phyloP scores from a whole-genome alignment of 64 coral and sea anemone species.

The Montipora capricornis region DNA sequence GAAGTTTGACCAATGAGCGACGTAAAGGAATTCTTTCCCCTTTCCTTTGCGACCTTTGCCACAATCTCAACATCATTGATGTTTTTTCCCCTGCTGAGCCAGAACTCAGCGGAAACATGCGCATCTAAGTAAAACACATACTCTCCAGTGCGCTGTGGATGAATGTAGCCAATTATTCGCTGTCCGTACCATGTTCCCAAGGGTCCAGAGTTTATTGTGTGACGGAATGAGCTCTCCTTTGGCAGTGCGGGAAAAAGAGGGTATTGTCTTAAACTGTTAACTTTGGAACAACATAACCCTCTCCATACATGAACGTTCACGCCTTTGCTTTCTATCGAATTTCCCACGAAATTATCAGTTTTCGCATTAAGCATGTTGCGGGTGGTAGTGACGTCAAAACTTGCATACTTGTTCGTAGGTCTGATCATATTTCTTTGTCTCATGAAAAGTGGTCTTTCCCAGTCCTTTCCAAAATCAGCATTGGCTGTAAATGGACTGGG shows the following conservation, averaged over 20 bases:
- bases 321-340: neutral
- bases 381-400: neutral
- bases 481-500: neutral
- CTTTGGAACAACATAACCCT: constrained; percentile 30
- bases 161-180: constrained; percentile 50
- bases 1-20: neutral
- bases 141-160: constrained; percentile 31
- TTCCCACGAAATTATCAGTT: neutral
- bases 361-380: neutral
- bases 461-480: neutral
- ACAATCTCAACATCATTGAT: constrained; percentile 1
- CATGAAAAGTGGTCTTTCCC: neutral
- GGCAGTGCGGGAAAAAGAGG: constrained; percentile 44
- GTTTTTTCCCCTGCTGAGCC: constrained; percentile 22
- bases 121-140: constrained; percentile 46
- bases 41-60: constrained; percentile 46
- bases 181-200: constrained; percentile 36
- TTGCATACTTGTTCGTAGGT: neutral
- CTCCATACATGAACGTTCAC: constrained; percentile 60
- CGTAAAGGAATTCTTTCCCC: neutral
- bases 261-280: constrained; percentile 45
- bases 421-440: neutral
- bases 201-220: constrained; percentile 52
- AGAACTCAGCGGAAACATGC: constrained; percentile 25
- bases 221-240: constrained; percentile 2